Base-by-base conservation (phyloP, 2,113 vertebrate species). In the Cottus gobio region DNA sequence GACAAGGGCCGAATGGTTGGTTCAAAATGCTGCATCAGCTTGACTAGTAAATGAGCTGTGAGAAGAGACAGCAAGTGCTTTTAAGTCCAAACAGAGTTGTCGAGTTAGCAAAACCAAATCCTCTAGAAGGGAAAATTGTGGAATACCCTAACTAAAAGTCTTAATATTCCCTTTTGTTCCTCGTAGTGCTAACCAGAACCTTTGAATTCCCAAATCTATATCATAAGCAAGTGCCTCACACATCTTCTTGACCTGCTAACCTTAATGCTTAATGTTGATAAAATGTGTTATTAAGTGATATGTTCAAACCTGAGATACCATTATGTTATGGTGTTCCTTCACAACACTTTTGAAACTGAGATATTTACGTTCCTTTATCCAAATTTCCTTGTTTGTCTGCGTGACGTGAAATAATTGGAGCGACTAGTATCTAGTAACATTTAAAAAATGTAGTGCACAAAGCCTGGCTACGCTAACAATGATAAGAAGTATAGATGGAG, bases 301-400 rank as follows among this genome's bases (percentile, higher is more conserved):
- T 90, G 83, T 91, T 93, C 86, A 80, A 87, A 92, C 91, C 90
- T 91, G 90, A 93, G 91, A 90, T 90, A 92, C 86, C 87, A 76
- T 89, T 85, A 86, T 78, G 80, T 79, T 72, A 65, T 24, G 68
- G 69, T 79, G 85, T 86, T 86, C 82, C 76, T 70, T 65, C 57
- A 73, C 24, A 58, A 84, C 83, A 80, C 79, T 52, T 62, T 69
- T 71, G 54, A 83, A 89, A 89, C 87, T 71, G 76, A 82, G 63
- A 74, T 54, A 68, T 83, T 81, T 72, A 56, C 62, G 1, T 79
- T 83, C 56, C 65, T 56, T 66, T 82, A 50, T 72, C 69, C 62
- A 37, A 36, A 60, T 76, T 75, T 71, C 75, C 67, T 70, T 67
- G 50, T 85, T 74, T 56, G 77, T 84, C 72, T 82, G 77, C 36